Conservation (phyloP, 2,113 vertebrate species). For the Ibidorhyncha struthersii region DNA sequence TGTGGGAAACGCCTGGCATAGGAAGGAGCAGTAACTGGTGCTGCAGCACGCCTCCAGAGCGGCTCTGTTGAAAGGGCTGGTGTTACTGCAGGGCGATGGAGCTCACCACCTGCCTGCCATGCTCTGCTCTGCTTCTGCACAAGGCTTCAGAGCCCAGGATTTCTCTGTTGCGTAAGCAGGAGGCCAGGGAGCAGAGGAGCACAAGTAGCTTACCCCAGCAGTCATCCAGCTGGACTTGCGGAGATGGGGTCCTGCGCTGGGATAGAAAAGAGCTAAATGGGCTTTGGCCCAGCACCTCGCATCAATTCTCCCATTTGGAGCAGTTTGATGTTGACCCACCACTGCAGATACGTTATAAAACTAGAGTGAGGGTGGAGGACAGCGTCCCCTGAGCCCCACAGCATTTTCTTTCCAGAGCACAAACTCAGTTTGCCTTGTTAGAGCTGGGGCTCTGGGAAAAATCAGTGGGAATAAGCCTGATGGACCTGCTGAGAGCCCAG, state of each 20-base stretch:
- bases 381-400: neutral
- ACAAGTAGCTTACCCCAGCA: neutral
- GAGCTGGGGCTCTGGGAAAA: neutral
- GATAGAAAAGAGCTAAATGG: neutral
- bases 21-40: neutral
- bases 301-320: neutral
- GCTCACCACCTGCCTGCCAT: neutral
- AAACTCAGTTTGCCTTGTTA: neutral
- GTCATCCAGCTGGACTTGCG: neutral
- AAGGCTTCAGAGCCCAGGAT: neutral
- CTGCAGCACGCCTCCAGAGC: neutral
- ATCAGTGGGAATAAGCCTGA: neutral
- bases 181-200: neutral
- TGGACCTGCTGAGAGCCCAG: neutral
- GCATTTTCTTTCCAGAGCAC: neutral
- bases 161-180: neutral
- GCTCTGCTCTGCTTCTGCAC: neutral
- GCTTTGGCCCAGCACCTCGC: neutral
- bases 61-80: neutral
- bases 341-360: neutral
- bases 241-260: neutral
- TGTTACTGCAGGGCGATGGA: neutral
- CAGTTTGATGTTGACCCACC: neutral
- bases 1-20: neutral
- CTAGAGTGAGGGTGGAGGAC: neutral